Evolutionary conservation across 2,888 invertebrate genomes (phyloP), one percentile per base, ranked within the genome.

Genomic region (Hypomecis atomaria): DNA sequence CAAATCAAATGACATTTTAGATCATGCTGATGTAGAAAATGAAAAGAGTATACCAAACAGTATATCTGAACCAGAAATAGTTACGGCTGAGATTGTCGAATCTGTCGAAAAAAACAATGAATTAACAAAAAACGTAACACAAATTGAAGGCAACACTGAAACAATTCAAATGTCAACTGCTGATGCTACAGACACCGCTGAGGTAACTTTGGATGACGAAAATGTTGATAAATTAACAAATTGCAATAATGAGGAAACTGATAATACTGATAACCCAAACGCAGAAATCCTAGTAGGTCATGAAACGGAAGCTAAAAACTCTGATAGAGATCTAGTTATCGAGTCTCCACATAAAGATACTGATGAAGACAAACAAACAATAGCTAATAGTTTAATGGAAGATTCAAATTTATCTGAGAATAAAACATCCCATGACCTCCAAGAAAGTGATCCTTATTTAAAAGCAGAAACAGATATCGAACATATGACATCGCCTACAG

Each of bases 391-490:
- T 6, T 9, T n/a, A 4, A 52, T n/a, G 10, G 33, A 40, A 40
- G 5, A 40, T n/a, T 40, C 10, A 52, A 40, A 54, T 52, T 10
- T 40, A 23, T 33, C 23, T 40, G 42, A 45, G 44, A 43, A 44
- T 43, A n/a, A 54, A 54, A 4, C 5, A 34, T 10, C 1, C 9
- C 3, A 0, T 37, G 8, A 50, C 13, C 13, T 45, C 48, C 61
- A 65, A 23, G 47, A 55, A 9, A 45, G 10, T 57, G 66, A 70
- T 34, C 11, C 4, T 11, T 34, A 11, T n/a, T 36, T 43, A 4
- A 44, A 34, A 57, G 42, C 4, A 10, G 45, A 47, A 49, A 53
- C 34, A 33, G 71, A 66, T 59, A 61, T 40, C 13, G 57, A 44
- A 11, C 53, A 61, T 62, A 57, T 7, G 13, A 33, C 10, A 6